Evolutionary conservation across 1,140 invertebrate genomes (phyloP), one percentile per base, ranked within the genome.

Genomic region (Panagrolaimus sp.): DNA sequence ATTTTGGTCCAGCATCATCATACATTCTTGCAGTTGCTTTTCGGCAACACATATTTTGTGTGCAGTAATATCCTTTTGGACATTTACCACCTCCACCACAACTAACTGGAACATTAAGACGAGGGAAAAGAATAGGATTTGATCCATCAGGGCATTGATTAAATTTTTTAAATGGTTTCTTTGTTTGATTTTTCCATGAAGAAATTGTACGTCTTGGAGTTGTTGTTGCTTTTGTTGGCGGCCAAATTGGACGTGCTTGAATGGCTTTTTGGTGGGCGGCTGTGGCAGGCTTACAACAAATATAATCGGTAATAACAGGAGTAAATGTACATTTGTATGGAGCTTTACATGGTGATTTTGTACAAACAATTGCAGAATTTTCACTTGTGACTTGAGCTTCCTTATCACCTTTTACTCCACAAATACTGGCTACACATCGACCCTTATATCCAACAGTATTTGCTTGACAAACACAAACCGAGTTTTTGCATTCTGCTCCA

Each of bases 391-490:
- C 10, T 58, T 58, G 52, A 21, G 52, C 52, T n/a, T 21, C 14
- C 17, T 58, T 21, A 8, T 58, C 28, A 12, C 21, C 21, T 12
- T 58, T 58, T 26, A 28, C 21, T 17, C 52, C 52, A 7, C 24
- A 38, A 43, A 43, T 46, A 43, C 46, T 69, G 69, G 78, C 70
- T 26, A 74, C 52, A 67, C 77, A 78, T n/a, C 68, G 14, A 15
- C 70, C 72, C 43, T 74, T 69, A 52, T 77, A 81, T n/a, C 67
- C 79, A 10, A 76, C 69, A 15, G 28, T 73, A n/a, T 67, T 52
- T 17, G 68, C 55, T 38, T 52, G 66, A 62, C 77, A 78, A 28
- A 52, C 43, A 62, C 77, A 78, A 38, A 38, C 46, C 9, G 47
- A 68, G 3, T 32, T 44, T 14, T 44, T 47, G 66, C 77, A 78